phyloP scores from a whole-genome alignment of 1,140 invertebrate genomes.

The Magallana gigas region DNA sequence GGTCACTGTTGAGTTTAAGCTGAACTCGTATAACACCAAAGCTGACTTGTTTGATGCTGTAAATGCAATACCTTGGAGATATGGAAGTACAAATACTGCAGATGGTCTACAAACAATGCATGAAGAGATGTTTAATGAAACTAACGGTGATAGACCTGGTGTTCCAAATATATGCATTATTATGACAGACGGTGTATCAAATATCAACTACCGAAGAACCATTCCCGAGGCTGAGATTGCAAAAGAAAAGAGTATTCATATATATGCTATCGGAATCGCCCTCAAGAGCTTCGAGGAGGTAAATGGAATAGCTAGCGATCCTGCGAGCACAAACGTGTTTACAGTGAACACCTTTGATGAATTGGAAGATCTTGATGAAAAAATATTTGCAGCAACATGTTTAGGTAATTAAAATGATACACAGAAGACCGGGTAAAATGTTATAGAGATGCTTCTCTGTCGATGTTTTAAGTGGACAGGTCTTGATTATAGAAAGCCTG shows the following conservation, averaged over 20 bases:
- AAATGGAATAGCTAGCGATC: constrained; percentile 62
- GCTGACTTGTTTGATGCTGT: constrained; percentile 54
- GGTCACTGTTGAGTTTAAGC: constrained; percentile 55
- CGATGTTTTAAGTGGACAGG: too few species aligned
- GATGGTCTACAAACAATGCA: constrained; percentile 59
- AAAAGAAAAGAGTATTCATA: constrained; percentile 52
- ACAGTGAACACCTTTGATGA: constrained; percentile 64
- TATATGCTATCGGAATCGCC: constrained; percentile 63
- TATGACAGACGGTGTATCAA: constrained; percentile 68
- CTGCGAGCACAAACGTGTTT: constrained; percentile 64
- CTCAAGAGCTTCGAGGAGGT: constrained; percentile 57
- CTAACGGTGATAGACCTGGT: constrained; percentile 57
- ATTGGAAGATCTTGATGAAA: constrained; percentile 54
- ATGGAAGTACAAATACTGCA: constrained; percentile 64
- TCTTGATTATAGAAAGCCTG: too few species aligned
- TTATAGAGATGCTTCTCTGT: too few species aligned
- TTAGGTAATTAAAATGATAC: constrained; percentile 44
- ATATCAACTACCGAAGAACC: constrained; percentile 59
- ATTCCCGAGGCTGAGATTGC: constrained; percentile 59
- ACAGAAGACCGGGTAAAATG: too few species aligned
- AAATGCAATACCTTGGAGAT: constrained; percentile 60
- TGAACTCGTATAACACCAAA: constrained; percentile 54
- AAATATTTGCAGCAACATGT: constrained; percentile 61
- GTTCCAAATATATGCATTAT: constrained; percentile 63
- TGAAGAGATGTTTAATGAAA: constrained; percentile 49